Evolutionary conservation across 2,113 vertebrate species (phyloP).

Genomic region (Bubo blakistoni): DNA sequence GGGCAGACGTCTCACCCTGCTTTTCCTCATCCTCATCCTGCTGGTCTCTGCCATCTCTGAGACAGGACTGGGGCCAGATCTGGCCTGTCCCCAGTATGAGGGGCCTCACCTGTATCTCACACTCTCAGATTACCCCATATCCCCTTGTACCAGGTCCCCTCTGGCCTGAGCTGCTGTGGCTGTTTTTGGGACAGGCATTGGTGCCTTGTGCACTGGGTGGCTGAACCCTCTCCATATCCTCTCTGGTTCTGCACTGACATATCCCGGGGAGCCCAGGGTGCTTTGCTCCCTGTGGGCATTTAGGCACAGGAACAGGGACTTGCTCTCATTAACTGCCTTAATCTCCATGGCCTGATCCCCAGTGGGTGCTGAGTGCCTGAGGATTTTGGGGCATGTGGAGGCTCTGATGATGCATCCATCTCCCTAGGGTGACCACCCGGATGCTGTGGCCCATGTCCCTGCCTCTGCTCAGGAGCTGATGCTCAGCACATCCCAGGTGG

Average conservation of each 20-base stretch:
- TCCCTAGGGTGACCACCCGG: fast-evolving
- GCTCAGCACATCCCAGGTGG: too few relatives aligned
- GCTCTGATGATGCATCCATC: neutral
- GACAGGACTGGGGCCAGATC: fast-evolving
- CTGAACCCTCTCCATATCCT: neutral
- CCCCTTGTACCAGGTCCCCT: neutral
- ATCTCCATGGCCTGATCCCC: neutral
- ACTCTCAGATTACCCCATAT: neutral
- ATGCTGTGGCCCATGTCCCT: neutral
- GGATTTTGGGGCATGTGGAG: neutral
- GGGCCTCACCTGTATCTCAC: neutral
- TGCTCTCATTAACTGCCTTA: neutral
- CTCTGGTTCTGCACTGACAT: neutral
- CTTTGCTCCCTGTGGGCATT: neutral
- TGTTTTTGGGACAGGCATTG: fast-evolving
- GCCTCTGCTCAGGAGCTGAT: neutral
- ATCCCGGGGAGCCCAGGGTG: fast-evolving
- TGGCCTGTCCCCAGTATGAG: fast-evolving
- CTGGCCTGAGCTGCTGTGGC: neutral
- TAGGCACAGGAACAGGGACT: neutral
- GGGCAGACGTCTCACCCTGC: neutral
- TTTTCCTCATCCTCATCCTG: neutral
- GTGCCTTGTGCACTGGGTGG: neutral
- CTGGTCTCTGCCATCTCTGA: neutral
- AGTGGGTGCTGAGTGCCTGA: neutral